These are phyloP conservation scores for Lasioglossum zephyrum DNA, from an alignment of 2,888 invertebrate genomes.

Conservation along the genomic window DNA sequence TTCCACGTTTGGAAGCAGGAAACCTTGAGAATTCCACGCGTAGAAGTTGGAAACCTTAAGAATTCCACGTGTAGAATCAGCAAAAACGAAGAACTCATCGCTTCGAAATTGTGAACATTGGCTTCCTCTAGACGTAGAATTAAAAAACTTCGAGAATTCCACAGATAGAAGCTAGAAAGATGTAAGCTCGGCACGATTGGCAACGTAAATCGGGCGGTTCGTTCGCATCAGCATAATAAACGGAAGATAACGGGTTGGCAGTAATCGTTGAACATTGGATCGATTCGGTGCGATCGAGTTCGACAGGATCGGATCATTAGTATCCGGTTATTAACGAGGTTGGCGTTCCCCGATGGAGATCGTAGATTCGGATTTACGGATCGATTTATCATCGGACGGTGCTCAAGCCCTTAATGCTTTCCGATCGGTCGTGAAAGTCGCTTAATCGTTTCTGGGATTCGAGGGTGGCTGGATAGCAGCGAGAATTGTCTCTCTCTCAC, in stretches of 20 bases:
- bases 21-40: too few relatives aligned
- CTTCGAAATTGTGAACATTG: too few relatives aligned
- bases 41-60: too few relatives aligned
- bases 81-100: too few relatives aligned
- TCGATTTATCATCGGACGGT: slow-evolving; percentile 66
- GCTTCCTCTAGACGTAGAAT: too few relatives aligned
- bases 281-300: slow-evolving; percentile 11
- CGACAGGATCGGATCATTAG: slow-evolving; percentile 47
- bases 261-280: not conserved
- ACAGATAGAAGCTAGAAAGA: not conserved
- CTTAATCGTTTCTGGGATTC: slow-evolving; percentile 43
- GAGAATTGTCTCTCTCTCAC: not conserved
- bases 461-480: slow-evolving; percentile 18
- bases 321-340: slow-evolving; percentile 47
- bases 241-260: not conserved
- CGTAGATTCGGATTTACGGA: slow-evolving; percentile 44
- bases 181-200: not conserved
- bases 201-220: not conserved
- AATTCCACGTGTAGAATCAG: too few relatives aligned
- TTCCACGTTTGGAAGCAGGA: not conserved
- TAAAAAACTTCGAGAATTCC: not conserved
- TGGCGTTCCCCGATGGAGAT: slow-evolving; percentile 5
- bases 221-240: not conserved
- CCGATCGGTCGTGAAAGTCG: slow-evolving; percentile 35
- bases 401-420: slow-evolving; percentile 38